Evolutionary conservation across 2,888 invertebrate genomes (phyloP).

Genomic region (Halictus quadricinctus): DNA sequence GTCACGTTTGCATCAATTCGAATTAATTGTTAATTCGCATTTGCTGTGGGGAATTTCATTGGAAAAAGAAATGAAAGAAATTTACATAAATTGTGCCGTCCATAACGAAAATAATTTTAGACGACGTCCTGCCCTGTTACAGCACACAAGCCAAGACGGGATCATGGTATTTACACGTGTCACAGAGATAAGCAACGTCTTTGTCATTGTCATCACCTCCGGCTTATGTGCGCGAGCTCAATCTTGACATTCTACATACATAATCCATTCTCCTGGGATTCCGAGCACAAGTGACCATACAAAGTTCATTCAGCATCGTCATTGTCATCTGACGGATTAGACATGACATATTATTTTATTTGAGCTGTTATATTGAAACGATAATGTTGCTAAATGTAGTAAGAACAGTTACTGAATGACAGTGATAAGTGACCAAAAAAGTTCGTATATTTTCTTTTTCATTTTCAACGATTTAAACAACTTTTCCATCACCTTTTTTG

Average conservation of each 20-base stretch:
- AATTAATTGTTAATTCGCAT: too few relatives aligned
- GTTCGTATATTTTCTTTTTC: too few relatives aligned
- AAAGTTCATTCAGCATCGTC: background rate
- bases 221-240: background rate
- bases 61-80: too few relatives aligned
- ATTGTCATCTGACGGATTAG: background rate
- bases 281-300: background rate
- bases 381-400: background rate
- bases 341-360: background rate
- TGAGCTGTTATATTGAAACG: background rate
- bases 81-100: too few relatives aligned
- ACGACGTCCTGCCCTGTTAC: background rate
- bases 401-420: too few relatives aligned
- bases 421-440: too few relatives aligned
- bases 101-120: background rate
- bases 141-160: background rate
- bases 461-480: too few relatives aligned
- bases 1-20: too few relatives aligned
- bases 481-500: too few relatives aligned
- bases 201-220: slow-evolving; percentile 6
- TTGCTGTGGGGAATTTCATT: too few relatives aligned
- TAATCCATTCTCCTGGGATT: slow-evolving; percentile 3
- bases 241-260: slow-evolving; percentile 5
- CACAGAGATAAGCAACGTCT: slow-evolving; percentile 22
- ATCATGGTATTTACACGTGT: background rate